phyloP scores from a whole-genome alignment of 2,888 invertebrate species.

The Orchesella flavescens region DNA sequence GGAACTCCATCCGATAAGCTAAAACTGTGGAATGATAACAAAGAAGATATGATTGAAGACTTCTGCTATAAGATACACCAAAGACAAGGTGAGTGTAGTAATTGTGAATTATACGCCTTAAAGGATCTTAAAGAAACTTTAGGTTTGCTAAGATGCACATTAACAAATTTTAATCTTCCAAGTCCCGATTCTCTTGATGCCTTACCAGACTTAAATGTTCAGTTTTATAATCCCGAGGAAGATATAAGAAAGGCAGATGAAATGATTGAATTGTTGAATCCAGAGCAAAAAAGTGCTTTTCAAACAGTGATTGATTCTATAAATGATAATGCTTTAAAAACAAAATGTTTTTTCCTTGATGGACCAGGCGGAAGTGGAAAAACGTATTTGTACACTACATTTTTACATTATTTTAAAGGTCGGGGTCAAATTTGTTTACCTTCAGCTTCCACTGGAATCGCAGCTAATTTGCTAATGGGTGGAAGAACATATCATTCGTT shows the following conservation, averaged over 20 bases:
- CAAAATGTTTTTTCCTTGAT: constrained; percentile 72
- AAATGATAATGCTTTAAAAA: background rate
- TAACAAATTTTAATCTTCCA: constrained; percentile 34
- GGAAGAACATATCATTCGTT: constrained; percentile 72
- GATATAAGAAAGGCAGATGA: background rate
- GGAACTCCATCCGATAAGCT: constrained; percentile 68
- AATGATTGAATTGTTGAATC: constrained; percentile 19
- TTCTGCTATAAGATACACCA: background rate
- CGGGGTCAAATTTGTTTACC: constrained; percentile 25
- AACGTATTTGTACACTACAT: constrained; percentile 72
- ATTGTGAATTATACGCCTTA: constrained; percentile 29
- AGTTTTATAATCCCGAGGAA: background rate
- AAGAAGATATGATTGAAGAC: constrained; percentile 59
- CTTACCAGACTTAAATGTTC: background rate
- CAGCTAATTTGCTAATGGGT: constrained; percentile 64
- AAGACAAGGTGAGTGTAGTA: background rate
- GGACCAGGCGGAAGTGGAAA: constrained; percentile 74
- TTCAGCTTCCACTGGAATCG: constrained; percentile 69
- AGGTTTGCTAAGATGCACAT: background rate
- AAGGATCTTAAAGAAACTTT: constrained; percentile 47
- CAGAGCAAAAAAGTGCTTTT: constrained; percentile 25
- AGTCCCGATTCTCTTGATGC: background rate
- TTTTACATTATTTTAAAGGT: constrained; percentile 20
- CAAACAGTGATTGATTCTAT: constrained; percentile 18
- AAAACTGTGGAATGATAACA: constrained; percentile 71